phyloP scores from a whole-genome alignment of 2,888 invertebrate species.

The Drosophila barbarae region DNA sequence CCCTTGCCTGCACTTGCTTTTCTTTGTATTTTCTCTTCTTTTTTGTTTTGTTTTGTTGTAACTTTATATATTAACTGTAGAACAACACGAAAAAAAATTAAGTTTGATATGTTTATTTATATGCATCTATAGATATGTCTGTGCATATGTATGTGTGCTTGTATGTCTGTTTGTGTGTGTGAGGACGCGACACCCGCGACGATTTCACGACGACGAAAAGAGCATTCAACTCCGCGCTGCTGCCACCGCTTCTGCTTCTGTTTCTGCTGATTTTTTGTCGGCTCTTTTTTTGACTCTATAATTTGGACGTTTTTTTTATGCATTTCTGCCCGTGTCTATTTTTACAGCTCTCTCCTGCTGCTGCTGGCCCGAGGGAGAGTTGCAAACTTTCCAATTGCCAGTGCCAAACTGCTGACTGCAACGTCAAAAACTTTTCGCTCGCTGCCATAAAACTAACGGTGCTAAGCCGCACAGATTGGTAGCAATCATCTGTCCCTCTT shows the following conservation, averaged over 20 bases:
- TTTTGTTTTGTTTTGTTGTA: not conserved
- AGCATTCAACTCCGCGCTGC: conserved; percentile 17
- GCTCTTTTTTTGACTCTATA: conserved; percentile 10
- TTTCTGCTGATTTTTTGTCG: conserved; percentile 2
- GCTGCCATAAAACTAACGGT: conserved; percentile 1
- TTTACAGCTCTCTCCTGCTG: conserved; percentile 2
- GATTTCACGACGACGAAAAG: conserved; percentile 16
- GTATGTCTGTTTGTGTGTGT: conserved; percentile 12
- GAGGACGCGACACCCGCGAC: conserved; percentile 22
- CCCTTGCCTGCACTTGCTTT: conserved; percentile 48
- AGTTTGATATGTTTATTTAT: conserved; percentile 31
- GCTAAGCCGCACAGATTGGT: conserved; percentile 6
- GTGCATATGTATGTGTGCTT: conserved; percentile 7
- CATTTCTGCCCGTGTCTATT: conserved; percentile 25
- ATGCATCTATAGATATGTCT: conserved; percentile 20
- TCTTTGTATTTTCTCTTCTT: conserved; percentile 11
- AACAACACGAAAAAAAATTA: conserved; percentile 39
- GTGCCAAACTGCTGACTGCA: conserved; percentile 13
- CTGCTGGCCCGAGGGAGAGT: conserved; percentile 8
- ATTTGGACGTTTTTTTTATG: conserved; percentile 7
- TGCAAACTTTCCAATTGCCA: conserved; percentile 15
- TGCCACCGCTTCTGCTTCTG: not conserved
- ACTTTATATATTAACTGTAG: conserved; percentile 41
- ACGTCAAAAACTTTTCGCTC: conserved; percentile 5
- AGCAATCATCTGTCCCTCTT: conserved; percentile 1